Base-by-base conservation (phyloP, 2,113 vertebrate genomes). In the Triplophysa dalaica region DNA sequence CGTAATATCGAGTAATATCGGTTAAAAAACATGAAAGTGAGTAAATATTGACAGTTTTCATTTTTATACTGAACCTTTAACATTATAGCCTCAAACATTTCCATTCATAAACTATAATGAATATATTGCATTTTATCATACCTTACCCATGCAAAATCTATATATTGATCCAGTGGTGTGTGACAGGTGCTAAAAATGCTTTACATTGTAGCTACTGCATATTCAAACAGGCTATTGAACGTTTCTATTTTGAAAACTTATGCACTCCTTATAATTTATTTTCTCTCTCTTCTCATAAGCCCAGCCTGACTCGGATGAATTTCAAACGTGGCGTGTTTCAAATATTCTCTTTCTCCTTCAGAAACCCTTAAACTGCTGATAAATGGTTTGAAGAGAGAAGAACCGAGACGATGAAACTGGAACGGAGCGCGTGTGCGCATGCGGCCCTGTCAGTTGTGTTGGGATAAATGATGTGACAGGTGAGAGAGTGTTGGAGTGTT, bases 401-500 rank as follows among this genome's bases (percentile, higher is more conserved):
- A 22, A 74, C 56, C 60, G 24, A 75, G 41, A 75, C 38, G 41
- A 14, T 72, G 54, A 60, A 79, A 70, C 38, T 72, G 19, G 19
- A 58, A 21, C 2, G 19, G 7, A 9, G 50, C 13, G 54, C 61
- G 75, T 43, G 19, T 33, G 62, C 13, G 56, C 68, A n/a, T 19
- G 16, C 52, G 6, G 72, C 52, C 8, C 54, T 19, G 67, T 79
- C 64, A 77, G 33, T 19, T 75, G 65, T 64, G 67, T 72, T 33
- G 22, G 66, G 64, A 79, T 84, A 83, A 83, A 81, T 83, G 77
- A 80, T 77, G 52, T 81, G 83, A 70, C 80, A 77, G 79, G 82
- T 82, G 58, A 81, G 78, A 78, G 81, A 82, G 50, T 72, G 77
- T 63, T 41, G 8, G 70, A 78, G 83, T 76, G 74, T 82, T 75